A percentile compares a stretch with the other conserved stretches of the same genome.
Evolutionary conservation across 2,888 invertebrate genomes (phyloP).

Genomic region (Pheosia tremula): DNA sequence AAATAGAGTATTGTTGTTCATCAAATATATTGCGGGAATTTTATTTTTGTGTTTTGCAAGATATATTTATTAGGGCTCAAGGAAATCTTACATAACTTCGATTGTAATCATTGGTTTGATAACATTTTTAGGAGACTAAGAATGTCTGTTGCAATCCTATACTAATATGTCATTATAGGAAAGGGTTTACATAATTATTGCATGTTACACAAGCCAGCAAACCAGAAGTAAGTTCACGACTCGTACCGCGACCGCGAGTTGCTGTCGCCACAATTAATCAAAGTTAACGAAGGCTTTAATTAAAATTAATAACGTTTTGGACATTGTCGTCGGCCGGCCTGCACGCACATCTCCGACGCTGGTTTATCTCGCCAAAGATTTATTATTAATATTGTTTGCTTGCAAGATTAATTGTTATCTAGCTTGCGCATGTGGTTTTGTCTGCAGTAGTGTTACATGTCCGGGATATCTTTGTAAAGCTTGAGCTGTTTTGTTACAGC

Average conservation of each 20-base stretch:
- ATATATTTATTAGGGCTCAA: background rate
- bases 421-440: slow-evolving; percentile 1
- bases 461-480: background rate
- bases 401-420: slow-evolving; percentile 6
- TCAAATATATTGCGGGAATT: slow-evolving; percentile 30
- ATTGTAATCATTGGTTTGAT: too few species aligned
- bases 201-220: background rate
- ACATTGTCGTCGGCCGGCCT: slow-evolving; percentile 29
- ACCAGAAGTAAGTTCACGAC: slow-evolving; percentile 7
- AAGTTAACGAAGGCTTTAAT: slow-evolving; percentile 54
- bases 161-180: too few species aligned
- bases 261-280: slow-evolving; percentile 54
- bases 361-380: slow-evolving; percentile 30
- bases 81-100: too few species aligned
- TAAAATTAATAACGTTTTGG: slow-evolving; percentile 54
- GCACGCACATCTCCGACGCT: slow-evolving; percentile 28
- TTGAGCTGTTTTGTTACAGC: too few species aligned
- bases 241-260: slow-evolving; percentile 8
- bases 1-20: slow-evolving; percentile 49
- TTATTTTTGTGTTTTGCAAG: background rate
- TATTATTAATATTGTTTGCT: slow-evolving; percentile 18
- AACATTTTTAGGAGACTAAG: too few species aligned
- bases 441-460: background rate
- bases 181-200: background rate
- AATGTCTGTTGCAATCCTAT: too few species aligned